phyloP scores from a whole-genome alignment of 2,113 vertebrate species.

The Calyptomena viridis region DNA sequence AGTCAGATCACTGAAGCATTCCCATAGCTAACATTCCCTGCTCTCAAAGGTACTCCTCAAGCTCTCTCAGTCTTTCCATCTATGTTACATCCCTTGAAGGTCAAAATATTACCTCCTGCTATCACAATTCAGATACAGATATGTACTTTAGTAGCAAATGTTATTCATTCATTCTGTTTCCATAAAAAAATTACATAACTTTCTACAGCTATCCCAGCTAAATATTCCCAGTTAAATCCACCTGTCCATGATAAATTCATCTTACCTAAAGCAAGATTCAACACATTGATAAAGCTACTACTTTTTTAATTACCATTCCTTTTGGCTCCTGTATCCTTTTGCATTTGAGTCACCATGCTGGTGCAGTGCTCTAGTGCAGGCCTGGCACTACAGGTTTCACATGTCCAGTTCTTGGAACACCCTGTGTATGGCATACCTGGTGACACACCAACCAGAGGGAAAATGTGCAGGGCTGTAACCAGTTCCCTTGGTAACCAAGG shows the following conservation, averaged over 20 bases:
- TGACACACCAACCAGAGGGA: not conserved
- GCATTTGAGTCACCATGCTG: not conserved
- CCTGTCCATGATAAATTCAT: not conserved
- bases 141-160: not conserved
- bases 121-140: not conserved
- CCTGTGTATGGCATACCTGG: not conserved
- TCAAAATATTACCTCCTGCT: not conserved
- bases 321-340: not conserved
- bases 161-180: not conserved
- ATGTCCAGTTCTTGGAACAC: not conserved
- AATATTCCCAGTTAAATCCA: not conserved
- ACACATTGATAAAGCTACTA: not conserved
- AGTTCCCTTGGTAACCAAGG: conserved; percentile 33
- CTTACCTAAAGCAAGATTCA: not conserved
- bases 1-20: not conserved
- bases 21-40: not conserved
- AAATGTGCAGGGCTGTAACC: not conserved
- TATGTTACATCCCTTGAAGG: not conserved
- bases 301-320: not conserved
- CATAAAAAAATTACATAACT: not conserved
- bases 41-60: not conserved
- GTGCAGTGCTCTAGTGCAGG: not conserved
- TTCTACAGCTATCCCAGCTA: not conserved
- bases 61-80: not conserved
- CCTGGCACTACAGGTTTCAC: not conserved